These are phyloP conservation scores for Drosophila paramelanica DNA, from an alignment of 2,888 invertebrate genomes.

Conservation along the genomic window DNA sequence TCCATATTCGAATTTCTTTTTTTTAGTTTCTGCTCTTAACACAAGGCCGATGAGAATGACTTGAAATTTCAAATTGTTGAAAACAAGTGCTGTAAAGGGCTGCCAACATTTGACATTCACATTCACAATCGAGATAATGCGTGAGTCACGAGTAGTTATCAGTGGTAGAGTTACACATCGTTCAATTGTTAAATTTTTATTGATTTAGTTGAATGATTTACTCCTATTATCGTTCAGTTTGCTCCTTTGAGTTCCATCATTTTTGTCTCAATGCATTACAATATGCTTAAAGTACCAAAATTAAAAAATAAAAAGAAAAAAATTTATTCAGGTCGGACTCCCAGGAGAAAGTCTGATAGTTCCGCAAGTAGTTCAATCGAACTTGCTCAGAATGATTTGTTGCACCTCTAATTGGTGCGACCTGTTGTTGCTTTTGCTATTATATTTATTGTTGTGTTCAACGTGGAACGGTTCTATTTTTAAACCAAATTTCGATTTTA, in stretches of 20 bases:
- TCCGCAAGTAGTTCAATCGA: not conserved
- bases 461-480: constrained; percentile 74
- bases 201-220: not conserved
- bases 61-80: constrained; percentile 57
- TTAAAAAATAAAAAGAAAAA: too few relatives aligned
- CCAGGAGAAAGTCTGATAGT: too few relatives aligned
- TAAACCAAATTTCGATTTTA: constrained; percentile 62
- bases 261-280: not conserved
- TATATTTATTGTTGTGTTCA: constrained; percentile 34
- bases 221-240: not conserved
- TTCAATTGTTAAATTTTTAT: not conserved
- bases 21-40: not conserved
- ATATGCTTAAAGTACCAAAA: not conserved
- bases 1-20: constrained; percentile 21
- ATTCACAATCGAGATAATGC: not conserved
- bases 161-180: not conserved
- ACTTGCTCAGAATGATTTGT: not conserved
- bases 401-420: constrained; percentile 9
- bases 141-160: constrained; percentile 52
- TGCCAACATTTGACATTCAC: constrained; percentile 8
- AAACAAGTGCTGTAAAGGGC: not conserved
- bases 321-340: too few relatives aligned
- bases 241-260: not conserved
- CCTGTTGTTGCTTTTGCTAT: constrained; percentile 55
- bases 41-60: constrained; percentile 47